phyloP scores from a whole-genome alignment of 2,888 invertebrate genomes.

The Eristalis pertinax region DNA sequence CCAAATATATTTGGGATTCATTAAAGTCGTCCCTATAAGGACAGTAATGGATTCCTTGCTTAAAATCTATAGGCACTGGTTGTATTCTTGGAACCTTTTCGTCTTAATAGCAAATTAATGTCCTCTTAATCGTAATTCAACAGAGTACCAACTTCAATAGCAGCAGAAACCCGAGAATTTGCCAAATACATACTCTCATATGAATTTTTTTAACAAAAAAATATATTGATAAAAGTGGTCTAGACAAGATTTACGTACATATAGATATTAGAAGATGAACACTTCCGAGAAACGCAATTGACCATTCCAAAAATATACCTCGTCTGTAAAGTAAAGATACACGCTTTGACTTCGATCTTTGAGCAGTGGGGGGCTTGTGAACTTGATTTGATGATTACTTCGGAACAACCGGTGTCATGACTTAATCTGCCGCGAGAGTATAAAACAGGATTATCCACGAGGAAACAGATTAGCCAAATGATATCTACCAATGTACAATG shows the following conservation, averaged over 20 bases:
- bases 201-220: not conserved
- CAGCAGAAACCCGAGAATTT: not conserved
- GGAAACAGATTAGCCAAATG: constrained; percentile 14
- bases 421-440: constrained; percentile 33
- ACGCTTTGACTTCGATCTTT: too few relatives aligned
- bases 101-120: too few relatives aligned
- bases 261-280: not conserved
- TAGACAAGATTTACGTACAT: not conserved
- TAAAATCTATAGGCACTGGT: too few relatives aligned
- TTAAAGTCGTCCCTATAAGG: too few relatives aligned
- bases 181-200: not conserved
- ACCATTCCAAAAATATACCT: not conserved
- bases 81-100: too few relatives aligned
- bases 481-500: not conserved
- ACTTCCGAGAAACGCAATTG: not conserved
- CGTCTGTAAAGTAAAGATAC: too few relatives aligned
- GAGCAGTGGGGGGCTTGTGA: not conserved
- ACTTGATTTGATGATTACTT: not conserved
- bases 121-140: too few relatives aligned
- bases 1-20: too few relatives aligned
- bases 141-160: too few relatives aligned
- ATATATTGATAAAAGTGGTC: not conserved
- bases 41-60: too few relatives aligned
- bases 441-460: constrained; percentile 42
- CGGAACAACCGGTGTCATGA: not conserved